Percentiles rank a stretch among this genome's conserved stretches.
These are phyloP conservation scores for Gymnodraco acuticeps DNA, from an alignment of 2,797 vertebrate genomes.

Conservation along the genomic window DNA sequence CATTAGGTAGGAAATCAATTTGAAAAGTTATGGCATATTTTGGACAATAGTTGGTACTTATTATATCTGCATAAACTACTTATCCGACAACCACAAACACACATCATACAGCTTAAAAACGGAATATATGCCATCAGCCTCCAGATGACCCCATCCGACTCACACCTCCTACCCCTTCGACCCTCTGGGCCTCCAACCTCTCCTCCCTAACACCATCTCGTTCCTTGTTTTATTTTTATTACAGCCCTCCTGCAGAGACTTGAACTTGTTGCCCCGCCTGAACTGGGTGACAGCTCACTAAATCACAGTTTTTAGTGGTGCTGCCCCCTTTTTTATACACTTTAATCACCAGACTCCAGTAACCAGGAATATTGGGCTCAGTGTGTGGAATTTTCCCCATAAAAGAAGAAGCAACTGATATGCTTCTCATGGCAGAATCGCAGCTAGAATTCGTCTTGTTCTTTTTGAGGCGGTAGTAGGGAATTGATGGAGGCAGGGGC, in stretches of 20 bases:
- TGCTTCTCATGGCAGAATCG: conserved; percentile 79
- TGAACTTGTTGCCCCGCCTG: conserved; percentile 84
- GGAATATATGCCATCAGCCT: conserved; percentile 28
- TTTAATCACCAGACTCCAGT: conserved; percentile 88
- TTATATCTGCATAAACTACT: not conserved
- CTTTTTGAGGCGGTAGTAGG: conserved; percentile 66
- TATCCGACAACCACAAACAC: conserved; percentile 1
- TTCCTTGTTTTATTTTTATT: conserved; percentile 85
- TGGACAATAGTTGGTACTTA: not conserved
- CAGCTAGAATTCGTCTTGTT: conserved; percentile 77
- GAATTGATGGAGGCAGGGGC: conserved; percentile 50
- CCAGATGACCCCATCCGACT: conserved; percentile 46
- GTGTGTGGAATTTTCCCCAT: conserved; percentile 78
- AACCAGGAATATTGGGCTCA: conserved; percentile 82
- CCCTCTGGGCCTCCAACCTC: conserved; percentile 46
- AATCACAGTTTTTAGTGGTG: conserved; percentile 87
- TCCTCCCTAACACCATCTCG: conserved; percentile 58
- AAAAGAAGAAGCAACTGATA: conserved; percentile 81
- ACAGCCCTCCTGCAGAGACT: conserved; percentile 81
- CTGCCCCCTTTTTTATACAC: conserved; percentile 84
- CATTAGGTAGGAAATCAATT: not conserved
- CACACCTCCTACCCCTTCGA: conserved; percentile 35
- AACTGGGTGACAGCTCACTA: conserved; percentile 86
- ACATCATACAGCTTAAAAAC: conserved; percentile 16
- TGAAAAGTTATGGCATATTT: not conserved